These are phyloP conservation scores for Chalcosyrphus nemorum DNA, from an alignment of 2,888 invertebrate species.

Conservation along the genomic window DNA sequence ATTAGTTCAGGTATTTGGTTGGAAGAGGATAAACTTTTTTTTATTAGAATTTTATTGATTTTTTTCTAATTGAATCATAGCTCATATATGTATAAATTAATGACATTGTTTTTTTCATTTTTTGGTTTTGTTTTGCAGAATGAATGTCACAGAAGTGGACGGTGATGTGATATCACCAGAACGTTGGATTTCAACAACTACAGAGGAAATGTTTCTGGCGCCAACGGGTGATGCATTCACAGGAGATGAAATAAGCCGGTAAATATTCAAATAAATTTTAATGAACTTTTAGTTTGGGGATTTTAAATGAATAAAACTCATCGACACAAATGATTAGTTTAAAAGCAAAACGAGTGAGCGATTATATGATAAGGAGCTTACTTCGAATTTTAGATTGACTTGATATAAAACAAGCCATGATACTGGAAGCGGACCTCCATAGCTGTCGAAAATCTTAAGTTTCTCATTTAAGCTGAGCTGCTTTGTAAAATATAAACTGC, in stretches of 20 bases:
- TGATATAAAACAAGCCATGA: no score
- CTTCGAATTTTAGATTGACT: no score
- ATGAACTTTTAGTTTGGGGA: no score
- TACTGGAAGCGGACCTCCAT: no score
- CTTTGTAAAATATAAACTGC: no score
- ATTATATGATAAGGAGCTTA: no score
- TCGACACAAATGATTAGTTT: no score
- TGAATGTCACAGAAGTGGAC: conserved; percentile 34
- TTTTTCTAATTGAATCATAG: not conserved
- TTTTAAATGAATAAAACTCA: no score
- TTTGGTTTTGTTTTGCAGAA: conserved; percentile 44
- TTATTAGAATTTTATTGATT: not conserved
- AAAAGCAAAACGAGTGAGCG: no score
- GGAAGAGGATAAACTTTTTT: not conserved
- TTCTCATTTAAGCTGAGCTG: no score
- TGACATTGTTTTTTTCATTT: not conserved
- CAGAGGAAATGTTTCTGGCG: conserved; percentile 14
- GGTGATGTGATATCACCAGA: conserved; percentile 14
- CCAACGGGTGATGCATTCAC: conserved; percentile 12
- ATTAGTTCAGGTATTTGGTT: conserved; percentile 26
- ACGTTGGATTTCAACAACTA: conserved; percentile 46
- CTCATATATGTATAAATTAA: not conserved
- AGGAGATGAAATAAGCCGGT: conserved; percentile 61
- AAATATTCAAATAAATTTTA: conserved; percentile 17
- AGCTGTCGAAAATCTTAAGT: no score